A percentile compares a stretch with the other conserved stretches of the same genome.
These are phyloP conservation scores for Phalacrocorax pelagicus DNA, from an alignment of 2,113 vertebrate species.

Conservation along the genomic window DNA sequence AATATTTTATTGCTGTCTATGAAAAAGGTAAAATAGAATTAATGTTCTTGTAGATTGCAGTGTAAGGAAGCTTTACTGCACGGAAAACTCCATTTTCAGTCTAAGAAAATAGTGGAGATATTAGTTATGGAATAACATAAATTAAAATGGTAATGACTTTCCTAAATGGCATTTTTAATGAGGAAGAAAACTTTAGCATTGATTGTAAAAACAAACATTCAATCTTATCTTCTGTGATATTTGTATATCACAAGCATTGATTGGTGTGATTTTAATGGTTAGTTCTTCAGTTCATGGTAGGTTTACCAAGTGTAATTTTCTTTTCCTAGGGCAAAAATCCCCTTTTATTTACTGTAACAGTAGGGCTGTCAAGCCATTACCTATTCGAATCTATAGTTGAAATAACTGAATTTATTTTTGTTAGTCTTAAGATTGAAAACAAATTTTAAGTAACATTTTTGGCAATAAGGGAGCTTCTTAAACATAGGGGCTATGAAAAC, in stretches of 20 bases:
- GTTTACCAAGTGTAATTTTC: neutral
- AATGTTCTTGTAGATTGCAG: neutral
- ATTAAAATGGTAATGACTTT: neutral
- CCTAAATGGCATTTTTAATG: neutral
- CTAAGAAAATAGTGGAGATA: neutral
- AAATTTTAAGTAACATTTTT: neutral
- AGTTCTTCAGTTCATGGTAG: neutral
- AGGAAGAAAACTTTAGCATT: neutral
- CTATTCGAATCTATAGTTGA: neutral
- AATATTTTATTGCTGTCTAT: neutral
- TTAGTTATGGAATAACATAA: neutral
- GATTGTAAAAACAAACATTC: neutral
- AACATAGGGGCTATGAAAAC: neutral
- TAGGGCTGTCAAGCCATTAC: neutral
- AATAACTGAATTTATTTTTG: neutral
- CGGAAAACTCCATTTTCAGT: neutral
- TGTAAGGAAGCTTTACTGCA: neutral
- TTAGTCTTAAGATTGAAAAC: neutral
- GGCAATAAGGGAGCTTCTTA: neutral
- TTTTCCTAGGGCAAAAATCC: neutral
- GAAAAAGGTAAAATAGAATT: neutral
- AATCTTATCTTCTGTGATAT: neutral
- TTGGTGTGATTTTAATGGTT: neutral
- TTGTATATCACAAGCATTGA: neutral
- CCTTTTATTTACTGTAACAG: neutral